These are phyloP conservation scores for Antheraea mylitta DNA, from an alignment of 1,140 invertebrate genomes.

Conservation along the genomic window DNA sequence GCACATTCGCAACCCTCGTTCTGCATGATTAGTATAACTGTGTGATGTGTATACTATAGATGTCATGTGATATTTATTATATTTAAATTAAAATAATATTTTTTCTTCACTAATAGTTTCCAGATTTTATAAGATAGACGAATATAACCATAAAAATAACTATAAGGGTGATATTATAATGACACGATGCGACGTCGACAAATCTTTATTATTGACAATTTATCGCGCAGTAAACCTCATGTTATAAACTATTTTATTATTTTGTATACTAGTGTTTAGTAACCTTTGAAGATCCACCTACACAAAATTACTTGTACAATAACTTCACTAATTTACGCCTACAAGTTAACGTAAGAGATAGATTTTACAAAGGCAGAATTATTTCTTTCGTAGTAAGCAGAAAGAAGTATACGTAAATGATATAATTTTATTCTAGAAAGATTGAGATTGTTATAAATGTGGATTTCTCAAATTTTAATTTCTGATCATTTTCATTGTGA, in stretches of 20 bases:
- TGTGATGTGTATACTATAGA: constrained; percentile 36
- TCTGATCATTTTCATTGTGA: too few species aligned
- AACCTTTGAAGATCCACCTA: not conserved
- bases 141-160: too few species aligned
- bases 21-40: constrained; percentile 65
- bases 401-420: not conserved
- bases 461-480: too few species aligned
- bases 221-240: not conserved
- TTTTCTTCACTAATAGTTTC: not conserved
- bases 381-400: not conserved
- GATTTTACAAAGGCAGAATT: not conserved
- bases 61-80: constrained; percentile 12
- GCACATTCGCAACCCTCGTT: constrained; percentile 74
- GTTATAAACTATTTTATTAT: not conserved
- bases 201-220: not conserved
- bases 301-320: not conserved
- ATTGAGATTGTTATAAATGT: too few species aligned
- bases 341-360: not conserved
- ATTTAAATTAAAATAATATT: not conserved
- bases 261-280: not conserved
- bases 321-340: not conserved
- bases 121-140: not conserved
- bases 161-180: too few species aligned
- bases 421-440: too few species aligned
- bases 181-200: not conserved